These are phyloP conservation scores for Artibeus jamaicensis DNA, from an alignment of 2,797 vertebrate genomes.

Conservation along the genomic window DNA sequence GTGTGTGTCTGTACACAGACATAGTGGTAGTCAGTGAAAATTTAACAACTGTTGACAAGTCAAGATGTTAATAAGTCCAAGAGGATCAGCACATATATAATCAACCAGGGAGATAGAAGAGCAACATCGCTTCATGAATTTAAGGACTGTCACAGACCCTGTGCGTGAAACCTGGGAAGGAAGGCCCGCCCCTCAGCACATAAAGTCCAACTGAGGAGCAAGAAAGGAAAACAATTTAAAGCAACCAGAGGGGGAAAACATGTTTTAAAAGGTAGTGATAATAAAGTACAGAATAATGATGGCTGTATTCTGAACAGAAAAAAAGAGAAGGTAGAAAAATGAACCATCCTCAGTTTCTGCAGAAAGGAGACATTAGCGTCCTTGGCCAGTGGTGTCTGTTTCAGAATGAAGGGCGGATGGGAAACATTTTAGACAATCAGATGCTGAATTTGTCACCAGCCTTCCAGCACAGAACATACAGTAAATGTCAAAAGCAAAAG, in stretches of 20 bases:
- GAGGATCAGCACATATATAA: background rate
- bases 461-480: background rate
- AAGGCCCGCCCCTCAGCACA: background rate
- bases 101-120: background rate
- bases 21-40: background rate
- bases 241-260: no score
- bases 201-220: background rate
- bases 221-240: background rate
- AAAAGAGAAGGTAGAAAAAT: background rate
- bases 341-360: background rate
- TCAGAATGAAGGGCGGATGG: background rate
- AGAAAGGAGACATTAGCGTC: background rate
- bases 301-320: background rate
- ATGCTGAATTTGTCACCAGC: background rate
- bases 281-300: background rate
- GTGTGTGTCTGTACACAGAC: no score
- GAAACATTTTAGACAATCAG: background rate
- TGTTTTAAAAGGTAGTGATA: background rate
- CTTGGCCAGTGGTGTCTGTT: background rate
- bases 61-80: background rate
- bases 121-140: background rate
- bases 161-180: background rate
- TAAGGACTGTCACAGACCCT: background rate
- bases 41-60: background rate
- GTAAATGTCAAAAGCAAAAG: background rate